Percentiles rank a stretch among this genome's conserved stretches.
Evolutionary conservation across 35 echinoderm and acorn worm genomes (phyloP).

Genomic region (Amphiura filiformis): DNA sequence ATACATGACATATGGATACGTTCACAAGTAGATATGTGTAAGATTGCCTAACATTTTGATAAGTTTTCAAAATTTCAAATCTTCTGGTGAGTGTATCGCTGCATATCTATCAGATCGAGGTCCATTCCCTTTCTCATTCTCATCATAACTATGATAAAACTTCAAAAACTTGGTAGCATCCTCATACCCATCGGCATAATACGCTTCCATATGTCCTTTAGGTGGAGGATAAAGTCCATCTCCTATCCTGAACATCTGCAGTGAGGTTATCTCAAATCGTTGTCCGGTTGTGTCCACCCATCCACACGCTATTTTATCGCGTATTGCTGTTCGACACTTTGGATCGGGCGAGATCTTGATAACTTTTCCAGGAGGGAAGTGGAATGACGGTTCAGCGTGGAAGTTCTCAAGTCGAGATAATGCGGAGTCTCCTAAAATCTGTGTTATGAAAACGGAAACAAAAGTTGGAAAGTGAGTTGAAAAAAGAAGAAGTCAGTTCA

Average conservation of each 20-base stretch:
- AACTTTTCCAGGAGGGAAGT: constrained; percentile 45
- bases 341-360: constrained; percentile 70
- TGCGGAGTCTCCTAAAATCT: constrained; percentile 58
- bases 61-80: constrained; percentile 39
- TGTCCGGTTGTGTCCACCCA: constrained; percentile 88
- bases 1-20: too few relatives aligned
- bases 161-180: constrained; percentile 75
- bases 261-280: constrained; percentile 77
- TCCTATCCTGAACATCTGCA: constrained; percentile 80
- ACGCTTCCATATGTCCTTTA: constrained; percentile 65
- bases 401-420: constrained; percentile 64
- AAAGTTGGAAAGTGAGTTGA: too few relatives aligned
- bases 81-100: constrained; percentile 58
- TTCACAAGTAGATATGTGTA: too few relatives aligned
- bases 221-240: constrained; percentile 82
- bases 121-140: constrained; percentile 49
- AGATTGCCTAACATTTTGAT: too few relatives aligned
- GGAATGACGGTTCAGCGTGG: constrained; percentile 25
- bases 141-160: constrained; percentile 81
- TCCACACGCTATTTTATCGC: constrained; percentile 81
- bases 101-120: constrained; percentile 55
- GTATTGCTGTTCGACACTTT: constrained; percentile 60
- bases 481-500: not conserved
- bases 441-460: not conserved
- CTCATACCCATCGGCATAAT: constrained; percentile 74